Evolutionary conservation across 1,140 invertebrate genomes (phyloP), one percentile per base, ranked within the genome.

Genomic region (Anastrepha obliqua): DNA sequence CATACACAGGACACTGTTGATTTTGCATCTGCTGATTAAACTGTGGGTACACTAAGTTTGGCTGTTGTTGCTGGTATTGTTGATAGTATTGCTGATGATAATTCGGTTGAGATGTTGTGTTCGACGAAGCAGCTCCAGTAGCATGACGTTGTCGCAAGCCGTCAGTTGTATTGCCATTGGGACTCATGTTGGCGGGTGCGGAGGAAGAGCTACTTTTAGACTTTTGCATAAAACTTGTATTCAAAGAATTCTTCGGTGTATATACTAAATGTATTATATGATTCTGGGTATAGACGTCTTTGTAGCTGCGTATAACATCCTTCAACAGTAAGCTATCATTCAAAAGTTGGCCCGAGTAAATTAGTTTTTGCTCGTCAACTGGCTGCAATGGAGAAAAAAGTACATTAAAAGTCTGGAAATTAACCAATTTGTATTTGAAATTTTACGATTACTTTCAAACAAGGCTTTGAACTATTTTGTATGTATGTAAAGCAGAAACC

Each of bases 301-400:
- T 96, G 89, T 96, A 96, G 67, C 95, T 95, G 70, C 96, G 94
- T 59, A 98, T 94, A 55, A 98, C 95, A 93, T 98, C 97, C 91
- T 97, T 97, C 55, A 98, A 91, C 87, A 95, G 94, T 47, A 95
- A 94, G 59, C 95, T 94, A 93, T 98, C 97, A 64, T 95, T 96
- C 85, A 98, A 92, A 15, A 98, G 93, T 91, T 97, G 96, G n/a
- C 98, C 97, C 9, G 97, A 98, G 93, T 98, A 98, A 90, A 98
- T 98, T 0, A 98, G 94, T 93, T 97, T 98, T 91, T 98, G 97
- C 89, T 97, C 96, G 88, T 96, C 95, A 86, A 95, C 95, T 92
- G 95, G 95, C 97, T 97, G 93, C 20, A 94, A 94, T 81, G 17
- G 47, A 81, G 55, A 8, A 74, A 74, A 15, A 47, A 47, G 13